These are phyloP conservation scores for Bombus pascuorum DNA, from an alignment of 1,140 invertebrate genomes.

Conservation along the genomic window DNA sequence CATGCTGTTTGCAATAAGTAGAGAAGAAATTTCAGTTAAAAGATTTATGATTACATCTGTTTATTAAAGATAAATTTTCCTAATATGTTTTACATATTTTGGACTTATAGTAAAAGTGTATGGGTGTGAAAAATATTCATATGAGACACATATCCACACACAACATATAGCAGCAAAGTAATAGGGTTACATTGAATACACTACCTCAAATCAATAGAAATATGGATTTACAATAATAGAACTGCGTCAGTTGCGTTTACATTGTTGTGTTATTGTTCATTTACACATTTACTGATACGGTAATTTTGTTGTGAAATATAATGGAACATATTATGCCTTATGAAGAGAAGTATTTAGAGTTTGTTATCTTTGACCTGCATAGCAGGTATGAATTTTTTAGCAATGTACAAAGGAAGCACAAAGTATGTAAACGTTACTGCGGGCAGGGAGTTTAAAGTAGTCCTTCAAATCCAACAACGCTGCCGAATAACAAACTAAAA, in stretches of 20 bases:
- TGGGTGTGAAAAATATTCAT: constrained; percentile 74
- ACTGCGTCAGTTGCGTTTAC: constrained; percentile 73
- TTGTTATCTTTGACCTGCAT: constrained; percentile 55
- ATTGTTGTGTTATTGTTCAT: constrained; percentile 63
- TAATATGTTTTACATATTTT: constrained; percentile 70
- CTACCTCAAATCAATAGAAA: constrained; percentile 81
- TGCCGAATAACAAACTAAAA: constrained; percentile 71
- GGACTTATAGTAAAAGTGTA: constrained; percentile 78
- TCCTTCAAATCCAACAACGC: constrained; percentile 79
- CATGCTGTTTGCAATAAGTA: constrained; percentile 40
- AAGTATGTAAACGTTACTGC: constrained; percentile 63
- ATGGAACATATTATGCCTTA: constrained; percentile 52
- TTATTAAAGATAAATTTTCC: constrained; percentile 38
- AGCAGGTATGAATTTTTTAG: constrained; percentile 49
- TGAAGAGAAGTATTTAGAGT: constrained; percentile 42
- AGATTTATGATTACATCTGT: constrained; percentile 15
- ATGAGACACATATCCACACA: constrained; percentile 79
- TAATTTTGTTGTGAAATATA: constrained; percentile 56
- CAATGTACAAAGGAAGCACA: constrained; percentile 64
- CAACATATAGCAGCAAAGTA: constrained; percentile 79
- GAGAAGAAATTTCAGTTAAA: constrained; percentile 22
- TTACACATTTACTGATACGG: constrained; percentile 51
- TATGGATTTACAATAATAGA: constrained; percentile 76
- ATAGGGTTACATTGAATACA: constrained; percentile 79
- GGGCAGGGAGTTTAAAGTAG: constrained; percentile 69